A percentile compares a stretch with the other conserved stretches of the same genome.
Evolutionary conservation across 2,797 vertebrate genomes (phyloP).

Genomic region (Scleropages formosus): DNA sequence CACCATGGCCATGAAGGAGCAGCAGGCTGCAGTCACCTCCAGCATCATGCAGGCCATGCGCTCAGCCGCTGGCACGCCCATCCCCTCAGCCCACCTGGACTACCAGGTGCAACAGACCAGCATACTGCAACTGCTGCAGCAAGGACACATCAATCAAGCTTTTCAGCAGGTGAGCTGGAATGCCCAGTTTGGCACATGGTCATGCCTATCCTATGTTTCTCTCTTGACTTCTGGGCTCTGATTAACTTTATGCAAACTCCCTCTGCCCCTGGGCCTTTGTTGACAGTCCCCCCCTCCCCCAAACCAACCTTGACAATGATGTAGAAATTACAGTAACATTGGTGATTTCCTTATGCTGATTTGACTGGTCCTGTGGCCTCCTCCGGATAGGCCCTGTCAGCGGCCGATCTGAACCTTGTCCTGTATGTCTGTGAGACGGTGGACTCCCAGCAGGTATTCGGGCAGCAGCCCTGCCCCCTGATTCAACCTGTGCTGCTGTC

Average conservation of each 20-base stretch:
- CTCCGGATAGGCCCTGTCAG: slow-evolving; percentile 79
- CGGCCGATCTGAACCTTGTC: slow-evolving; percentile 92
- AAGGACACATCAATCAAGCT: slow-evolving; percentile 96
- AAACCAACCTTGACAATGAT: too few relatives aligned
- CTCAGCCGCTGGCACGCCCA: slow-evolving; percentile 88
- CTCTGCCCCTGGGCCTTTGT: too few relatives aligned
- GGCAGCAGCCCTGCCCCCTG: slow-evolving; percentile 87
- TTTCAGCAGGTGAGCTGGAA: slow-evolving; percentile 86
- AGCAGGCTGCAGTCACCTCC: slow-evolving; percentile 90
- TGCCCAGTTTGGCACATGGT: too few relatives aligned
- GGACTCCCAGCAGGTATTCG: slow-evolving; percentile 92
- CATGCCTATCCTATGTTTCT: too few relatives aligned
- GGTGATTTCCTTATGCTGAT: neutral
- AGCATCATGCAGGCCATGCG: slow-evolving; percentile 99
- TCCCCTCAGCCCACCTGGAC: slow-evolving; percentile 88
- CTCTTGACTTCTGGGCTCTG: too few relatives aligned
- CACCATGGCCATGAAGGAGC: slow-evolving; percentile 93
- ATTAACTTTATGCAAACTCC: too few relatives aligned
- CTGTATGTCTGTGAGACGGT: slow-evolving; percentile 96
- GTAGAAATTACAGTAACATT: too few relatives aligned
- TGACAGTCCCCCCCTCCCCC: too few relatives aligned
- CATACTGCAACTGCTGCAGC: slow-evolving; percentile 91
- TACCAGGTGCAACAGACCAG: slow-evolving; percentile 92
- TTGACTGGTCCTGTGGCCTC: neutral
- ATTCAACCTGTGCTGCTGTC: slow-evolving; percentile 96